Conservation (phyloP, 2,113 vertebrate species). For the Callaeas wilsoni region DNA sequence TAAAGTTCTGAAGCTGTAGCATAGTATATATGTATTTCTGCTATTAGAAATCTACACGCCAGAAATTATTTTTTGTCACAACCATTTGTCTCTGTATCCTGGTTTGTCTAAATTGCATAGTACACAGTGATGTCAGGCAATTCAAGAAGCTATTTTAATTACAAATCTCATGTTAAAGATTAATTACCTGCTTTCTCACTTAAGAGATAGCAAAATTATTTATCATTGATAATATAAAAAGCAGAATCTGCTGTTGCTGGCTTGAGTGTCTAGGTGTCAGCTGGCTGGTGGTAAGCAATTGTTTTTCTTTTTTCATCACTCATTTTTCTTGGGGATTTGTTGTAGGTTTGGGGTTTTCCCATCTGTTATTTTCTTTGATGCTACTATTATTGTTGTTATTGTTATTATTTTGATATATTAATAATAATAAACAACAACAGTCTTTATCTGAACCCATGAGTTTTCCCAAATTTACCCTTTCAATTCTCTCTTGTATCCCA, state of each 20-base stretch:
- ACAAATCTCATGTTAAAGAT: neutral
- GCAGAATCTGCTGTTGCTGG: rapidly evolving
- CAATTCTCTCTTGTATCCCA: neutral
- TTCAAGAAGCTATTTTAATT: neutral
- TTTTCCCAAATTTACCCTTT: neutral
- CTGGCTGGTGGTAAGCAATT: neutral
- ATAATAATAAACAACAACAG: neutral
- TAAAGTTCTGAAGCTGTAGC: rapidly evolving
- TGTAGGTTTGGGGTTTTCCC: rapidly evolving
- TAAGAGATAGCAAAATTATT: neutral
- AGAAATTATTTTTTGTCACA: neutral
- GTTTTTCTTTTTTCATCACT: rapidly evolving
- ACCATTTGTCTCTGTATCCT: neutral
- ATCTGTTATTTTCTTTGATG: neutral
- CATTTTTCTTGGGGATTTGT: neutral
- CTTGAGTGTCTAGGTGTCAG: neutral
- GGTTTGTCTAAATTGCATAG: neutral
- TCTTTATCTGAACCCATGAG: neutral
- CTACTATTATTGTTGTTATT: neutral
- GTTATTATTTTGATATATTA: neutral
- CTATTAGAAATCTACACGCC: neutral
- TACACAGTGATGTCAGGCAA: neutral
- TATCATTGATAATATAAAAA: neutral
- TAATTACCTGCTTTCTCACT: neutral
- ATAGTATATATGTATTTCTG: neutral